Percentiles rank a stretch among this genome's conserved stretches.
Conservation (phyloP, 1,140 invertebrate species). For the Sarcophaga peregrina region DNA sequence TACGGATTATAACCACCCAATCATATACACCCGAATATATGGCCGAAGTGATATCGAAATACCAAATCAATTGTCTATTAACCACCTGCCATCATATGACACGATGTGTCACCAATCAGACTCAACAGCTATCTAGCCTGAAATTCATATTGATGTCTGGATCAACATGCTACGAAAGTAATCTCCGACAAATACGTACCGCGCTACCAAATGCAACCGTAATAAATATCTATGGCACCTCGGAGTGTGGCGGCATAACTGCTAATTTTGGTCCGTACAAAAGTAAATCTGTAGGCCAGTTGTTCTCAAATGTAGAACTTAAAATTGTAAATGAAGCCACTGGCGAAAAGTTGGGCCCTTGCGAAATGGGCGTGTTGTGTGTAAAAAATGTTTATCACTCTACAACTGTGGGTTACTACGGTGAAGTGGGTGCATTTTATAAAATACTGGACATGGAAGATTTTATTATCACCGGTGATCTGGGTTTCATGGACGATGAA, state of each 20-base stretch:
- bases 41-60: neutral
- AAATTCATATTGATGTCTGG: neutral
- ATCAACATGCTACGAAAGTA: neutral
- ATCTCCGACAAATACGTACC: neutral
- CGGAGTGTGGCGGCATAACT: neutral
- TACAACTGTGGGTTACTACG: slow-evolving; percentile 64
- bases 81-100: neutral
- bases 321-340: neutral
- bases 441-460: slow-evolving; percentile 73
- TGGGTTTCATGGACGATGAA: slow-evolving; percentile 76
- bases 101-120: neutral
- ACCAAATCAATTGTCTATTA: neutral
- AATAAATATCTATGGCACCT: neutral
- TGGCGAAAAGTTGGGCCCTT: neutral
- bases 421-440: slow-evolving; percentile 71
- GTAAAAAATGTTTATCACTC: neutral
- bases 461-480: slow-evolving; percentile 81
- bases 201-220: neutral
- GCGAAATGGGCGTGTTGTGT: neutral
- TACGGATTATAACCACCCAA: neutral
- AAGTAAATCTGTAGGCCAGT: neutral
- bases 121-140: neutral
- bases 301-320: neutral
- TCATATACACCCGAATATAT: neutral
- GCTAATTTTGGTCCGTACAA: neutral